These are phyloP conservation scores for Trypoxylon attenuatum DNA, from an alignment of 2,888 invertebrate genomes.

Conservation along the genomic window DNA sequence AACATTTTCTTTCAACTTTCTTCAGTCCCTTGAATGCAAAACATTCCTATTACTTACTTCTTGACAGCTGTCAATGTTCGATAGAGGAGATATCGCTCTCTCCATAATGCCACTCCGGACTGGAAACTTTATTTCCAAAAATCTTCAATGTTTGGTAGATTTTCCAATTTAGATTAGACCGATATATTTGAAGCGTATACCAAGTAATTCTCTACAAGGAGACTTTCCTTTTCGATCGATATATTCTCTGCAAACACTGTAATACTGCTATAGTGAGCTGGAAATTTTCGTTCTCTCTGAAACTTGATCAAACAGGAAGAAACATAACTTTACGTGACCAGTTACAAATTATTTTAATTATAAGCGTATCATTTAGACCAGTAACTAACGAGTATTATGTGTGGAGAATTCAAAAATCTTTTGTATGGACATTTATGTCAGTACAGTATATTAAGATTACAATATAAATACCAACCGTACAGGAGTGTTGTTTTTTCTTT, in stretches of 20 bases:
- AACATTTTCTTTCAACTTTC: neutral
- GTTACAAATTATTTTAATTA: no score
- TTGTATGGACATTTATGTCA: no score
- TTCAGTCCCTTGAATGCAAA: neutral
- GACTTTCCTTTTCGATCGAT: neutral
- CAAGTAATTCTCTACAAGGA: neutral
- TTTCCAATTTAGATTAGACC: neutral
- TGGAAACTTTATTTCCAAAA: neutral
- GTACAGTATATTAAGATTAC: no score
- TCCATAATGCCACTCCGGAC: constrained; percentile 1
- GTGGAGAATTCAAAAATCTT: no score
- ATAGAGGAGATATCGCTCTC: neutral
- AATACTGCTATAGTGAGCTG: no score
- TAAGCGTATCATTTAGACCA: no score
- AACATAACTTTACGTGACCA: no score
- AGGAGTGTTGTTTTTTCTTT: no score
- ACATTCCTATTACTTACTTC: neutral
- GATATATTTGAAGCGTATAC: neutral
- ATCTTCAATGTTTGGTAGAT: neutral
- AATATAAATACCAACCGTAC: no score
- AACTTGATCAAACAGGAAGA: no score
- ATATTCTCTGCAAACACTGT: neutral
- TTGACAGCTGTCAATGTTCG: constrained; percentile 41
- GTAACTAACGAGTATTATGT: no score
- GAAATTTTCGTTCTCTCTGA: no score